Evolutionary conservation across 2,797 vertebrate genomes (phyloP), one percentile per base, ranked within the genome.

Genomic region (Danionella dracula): DNA sequence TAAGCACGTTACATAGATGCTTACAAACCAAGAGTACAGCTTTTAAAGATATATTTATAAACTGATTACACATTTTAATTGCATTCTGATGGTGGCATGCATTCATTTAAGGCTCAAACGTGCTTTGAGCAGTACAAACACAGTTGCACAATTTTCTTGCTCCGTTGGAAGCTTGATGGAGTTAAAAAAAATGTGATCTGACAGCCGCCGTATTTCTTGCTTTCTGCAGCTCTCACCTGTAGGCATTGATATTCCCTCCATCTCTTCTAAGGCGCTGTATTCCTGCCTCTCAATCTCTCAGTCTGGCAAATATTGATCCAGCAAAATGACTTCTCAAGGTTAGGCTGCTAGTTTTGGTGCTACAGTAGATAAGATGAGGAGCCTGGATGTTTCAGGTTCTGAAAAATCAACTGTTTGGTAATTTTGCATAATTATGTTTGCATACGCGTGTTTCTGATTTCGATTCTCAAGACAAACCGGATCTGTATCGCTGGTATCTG

Each of bases 311-410:
- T 44, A 76, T 45, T 8, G 57, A 81, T 77, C 74, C 65, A 61
- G 48, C 71, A 71, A 82, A 66, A 80, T 74, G 70, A 57, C 64
- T 79, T 78, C 68, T 57, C 71, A 74, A 67, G 77, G 76, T 73
- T 49, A 4, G 38, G 0, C 1, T 50, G 74, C 15, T 41, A 61
- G 71, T 38, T 58, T 68, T 63, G 60, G 35, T 55, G 57, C 48
- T 46, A 32, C 11, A 10, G 9, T 56, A 71, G 82, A 78, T 69
- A 67, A 82, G 78, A 48, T 44, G 58, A 19, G 5, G 11, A 11
- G 9, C 19, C 29, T 40, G 34, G 21, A 66, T 19, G 40, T 55
- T 31, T 20, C 19, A 65, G 10, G 13, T 65, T 55, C 1, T 20
- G 17, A 3, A 32, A 20, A 57, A 48, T 32, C 42, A 46, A 32